Evolutionary conservation across 2,797 vertebrate genomes (phyloP).

Genomic region (Accipiter fasciatus): DNA sequence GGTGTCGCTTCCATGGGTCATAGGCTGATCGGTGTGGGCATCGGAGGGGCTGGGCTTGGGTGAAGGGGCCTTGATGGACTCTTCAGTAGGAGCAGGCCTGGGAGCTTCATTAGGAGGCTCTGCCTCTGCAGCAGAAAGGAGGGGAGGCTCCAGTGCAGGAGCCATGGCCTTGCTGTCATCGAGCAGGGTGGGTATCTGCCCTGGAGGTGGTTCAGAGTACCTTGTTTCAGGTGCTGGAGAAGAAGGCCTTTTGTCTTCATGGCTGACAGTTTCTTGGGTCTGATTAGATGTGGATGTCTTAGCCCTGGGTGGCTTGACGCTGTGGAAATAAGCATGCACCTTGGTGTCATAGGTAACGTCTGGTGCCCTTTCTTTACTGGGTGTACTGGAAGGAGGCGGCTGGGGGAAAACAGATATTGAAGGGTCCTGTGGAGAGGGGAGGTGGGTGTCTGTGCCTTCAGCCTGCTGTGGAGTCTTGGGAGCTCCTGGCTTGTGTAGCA

Average conservation of each 20-base stretch:
- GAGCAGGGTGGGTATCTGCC: neutral
- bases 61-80: neutral
- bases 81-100: neutral
- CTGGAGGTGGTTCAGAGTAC: neutral
- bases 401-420: slow-evolving; percentile 20
- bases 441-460: neutral
- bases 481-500: neutral
- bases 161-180: neutral
- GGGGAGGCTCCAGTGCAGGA: neutral
- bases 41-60: neutral
- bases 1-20: neutral
- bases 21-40: neutral
- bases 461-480: neutral
- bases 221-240: neutral
- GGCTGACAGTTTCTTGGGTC: neutral
- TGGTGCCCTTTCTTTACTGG: slow-evolving; percentile 57
- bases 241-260: neutral
- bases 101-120: neutral
- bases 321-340: slow-evolving; percentile 25
- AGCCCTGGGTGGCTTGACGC: slow-evolving; percentile 27
- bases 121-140: neutral
- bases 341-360: slow-evolving; percentile 63
- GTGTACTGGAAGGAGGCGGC: slow-evolving; percentile 46
- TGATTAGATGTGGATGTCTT: neutral
- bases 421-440: neutral